Evolutionary conservation across 2,888 invertebrate species (phyloP), one percentile per base, ranked within the genome.

Genomic region (Plagodis dolabraria): DNA sequence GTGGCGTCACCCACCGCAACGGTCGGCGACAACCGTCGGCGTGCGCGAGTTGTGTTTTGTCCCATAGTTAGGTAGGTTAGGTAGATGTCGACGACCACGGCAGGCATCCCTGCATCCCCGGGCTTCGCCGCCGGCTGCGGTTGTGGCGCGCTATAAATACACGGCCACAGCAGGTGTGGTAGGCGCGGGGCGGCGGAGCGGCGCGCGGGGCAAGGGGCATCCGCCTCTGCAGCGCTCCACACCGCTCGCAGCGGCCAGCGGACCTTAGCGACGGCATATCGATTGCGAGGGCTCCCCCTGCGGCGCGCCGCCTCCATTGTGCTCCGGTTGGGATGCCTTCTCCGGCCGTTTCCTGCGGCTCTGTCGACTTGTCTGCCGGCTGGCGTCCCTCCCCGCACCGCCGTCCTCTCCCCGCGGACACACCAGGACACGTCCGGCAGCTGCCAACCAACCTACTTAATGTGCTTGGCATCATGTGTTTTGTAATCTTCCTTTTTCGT

Each of bases 241-340:
- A 84, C 87, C 85, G 89, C 86, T 87, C 89, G 78, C 90, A 89
- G 85, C 91, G 91, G 88, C 92, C 91, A 91, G 83, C 91, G 92
- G 93, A 92, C 92, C 92, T 92, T 92, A 92, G 92, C 92, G 91
- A 87, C 91, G 92, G 87, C 86, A 92, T 92, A 93, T 93, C 92
- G 93, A 93, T 93, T 92, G 92, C 91, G 89, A 91, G 89, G 91
- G 89, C 89, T 91, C 91, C 92, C 92, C 92, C 89, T 91, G 91
- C 89, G 89, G 88, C 89, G 89, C 91, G 89, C 83, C 83, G 87
- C 86, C 86, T 83, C 86, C 89, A 88, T 90, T 89, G 89, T 91
- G 83, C 89, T 88, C 88, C 78, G 83, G 78, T 80, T 86, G 88
- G 87, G 91, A 90, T 90, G 89, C 89, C 89, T 89, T 87, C 90